Conservation (phyloP, 1,140 invertebrate genomes). For the Zophobas morio region DNA sequence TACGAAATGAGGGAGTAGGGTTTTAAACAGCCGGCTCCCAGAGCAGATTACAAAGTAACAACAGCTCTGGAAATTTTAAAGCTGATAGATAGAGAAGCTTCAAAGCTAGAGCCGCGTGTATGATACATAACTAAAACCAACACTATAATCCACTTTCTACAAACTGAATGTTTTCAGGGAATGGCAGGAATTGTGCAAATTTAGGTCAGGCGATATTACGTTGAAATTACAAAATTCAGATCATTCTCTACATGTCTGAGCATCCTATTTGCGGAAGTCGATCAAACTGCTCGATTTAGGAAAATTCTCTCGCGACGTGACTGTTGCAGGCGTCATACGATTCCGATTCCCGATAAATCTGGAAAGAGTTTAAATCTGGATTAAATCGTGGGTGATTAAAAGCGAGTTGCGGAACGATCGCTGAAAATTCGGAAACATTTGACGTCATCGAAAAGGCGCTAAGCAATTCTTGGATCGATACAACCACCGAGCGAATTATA, state of each 20-base stretch:
- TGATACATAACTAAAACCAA: neutral
- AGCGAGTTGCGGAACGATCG: slow-evolving; percentile 2
- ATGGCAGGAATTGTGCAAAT: slow-evolving; percentile 16
- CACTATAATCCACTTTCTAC: neutral
- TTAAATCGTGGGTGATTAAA: slow-evolving; percentile 11
- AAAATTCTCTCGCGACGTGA: slow-evolving; percentile 27
- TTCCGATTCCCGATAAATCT: slow-evolving; percentile 13
- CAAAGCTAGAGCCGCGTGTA: neutral
- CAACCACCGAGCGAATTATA: neutral
- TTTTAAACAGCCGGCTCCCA: neutral
- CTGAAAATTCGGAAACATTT: slow-evolving; percentile 1
- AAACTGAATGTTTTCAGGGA: neutral
- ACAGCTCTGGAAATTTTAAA: slow-evolving; percentile 6
- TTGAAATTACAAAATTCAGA: slow-evolving; percentile 38
- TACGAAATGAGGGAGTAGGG: neutral
- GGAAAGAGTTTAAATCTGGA: neutral
- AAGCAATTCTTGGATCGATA: slow-evolving; percentile 9
- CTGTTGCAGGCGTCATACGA: slow-evolving; percentile 24
- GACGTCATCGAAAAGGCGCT: slow-evolving; percentile 16
- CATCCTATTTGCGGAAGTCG: slow-evolving; percentile 33
- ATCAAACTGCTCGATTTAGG: slow-evolving; percentile 35
- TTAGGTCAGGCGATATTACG: slow-evolving; percentile 32
- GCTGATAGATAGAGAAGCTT: slow-evolving; percentile 2
- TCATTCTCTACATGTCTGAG: slow-evolving; percentile 40
- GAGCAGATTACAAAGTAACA: slow-evolving; percentile 7